Evolutionary conservation across 2,888 invertebrate genomes (phyloP).

Genomic region (Synanthedon vespiformis): DNA sequence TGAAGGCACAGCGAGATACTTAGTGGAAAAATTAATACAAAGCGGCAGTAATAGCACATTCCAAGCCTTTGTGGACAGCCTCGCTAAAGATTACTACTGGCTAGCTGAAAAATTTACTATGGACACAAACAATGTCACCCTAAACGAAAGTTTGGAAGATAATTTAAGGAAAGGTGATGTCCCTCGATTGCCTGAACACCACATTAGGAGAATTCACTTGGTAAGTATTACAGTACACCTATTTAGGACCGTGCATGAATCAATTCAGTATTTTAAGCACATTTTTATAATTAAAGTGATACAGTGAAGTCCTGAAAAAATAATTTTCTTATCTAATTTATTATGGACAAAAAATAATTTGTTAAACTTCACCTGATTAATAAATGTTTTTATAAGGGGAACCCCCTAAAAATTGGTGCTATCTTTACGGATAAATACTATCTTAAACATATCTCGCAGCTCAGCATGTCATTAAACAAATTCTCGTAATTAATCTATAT

Average conservation of each 20-base stretch:
- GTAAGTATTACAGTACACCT: constrained; percentile 37
- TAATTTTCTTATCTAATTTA: too few relatives aligned
- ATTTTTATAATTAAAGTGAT: too few relatives aligned
- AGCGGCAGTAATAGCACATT: constrained; percentile 57
- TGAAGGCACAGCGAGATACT: constrained; percentile 37
- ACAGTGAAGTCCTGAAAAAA: too few relatives aligned
- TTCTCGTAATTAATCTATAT: too few relatives aligned
- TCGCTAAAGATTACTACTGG: constrained; percentile 70
- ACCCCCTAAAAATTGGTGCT: too few relatives aligned
- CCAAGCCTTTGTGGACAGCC: constrained; percentile 64
- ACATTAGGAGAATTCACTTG: constrained; percentile 57
- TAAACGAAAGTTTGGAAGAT: constrained; percentile 58
- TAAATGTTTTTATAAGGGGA: too few relatives aligned
- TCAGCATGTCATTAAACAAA: too few relatives aligned
- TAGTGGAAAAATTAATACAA: constrained; percentile 47
- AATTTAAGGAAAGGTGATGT: constrained; percentile 69
- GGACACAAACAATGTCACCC: constrained; percentile 27
- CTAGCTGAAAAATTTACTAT: constrained; percentile 59
- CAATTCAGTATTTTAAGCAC: too few relatives aligned
- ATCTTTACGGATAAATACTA: too few relatives aligned
- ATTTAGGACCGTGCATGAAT: background rate
- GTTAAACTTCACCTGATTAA: too few relatives aligned
- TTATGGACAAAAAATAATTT: too few relatives aligned
- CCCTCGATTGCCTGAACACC: constrained; percentile 67
- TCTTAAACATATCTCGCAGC: too few relatives aligned